Conservation (phyloP, 2,888 invertebrate genomes). For the Yponomeuta sedellus region DNA sequence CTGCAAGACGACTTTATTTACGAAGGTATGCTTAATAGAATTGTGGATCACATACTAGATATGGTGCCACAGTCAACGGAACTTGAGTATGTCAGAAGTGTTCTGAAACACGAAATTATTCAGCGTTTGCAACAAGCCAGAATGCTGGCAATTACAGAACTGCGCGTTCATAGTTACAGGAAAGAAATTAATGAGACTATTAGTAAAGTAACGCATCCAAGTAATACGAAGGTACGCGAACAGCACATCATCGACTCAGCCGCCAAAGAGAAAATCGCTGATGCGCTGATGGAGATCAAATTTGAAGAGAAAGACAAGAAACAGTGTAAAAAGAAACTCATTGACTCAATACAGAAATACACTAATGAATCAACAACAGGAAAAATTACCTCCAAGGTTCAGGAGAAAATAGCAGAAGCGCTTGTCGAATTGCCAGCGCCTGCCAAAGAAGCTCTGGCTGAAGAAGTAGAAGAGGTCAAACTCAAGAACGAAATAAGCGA, state of each 20-base stretch:
- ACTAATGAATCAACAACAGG: not conserved
- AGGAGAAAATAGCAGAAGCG: not conserved
- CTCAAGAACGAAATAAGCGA: not conserved
- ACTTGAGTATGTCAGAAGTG: not conserved
- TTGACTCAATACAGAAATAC: not conserved
- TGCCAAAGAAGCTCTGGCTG: not conserved
- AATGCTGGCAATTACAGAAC: not conserved
- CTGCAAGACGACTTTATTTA: not conserved
- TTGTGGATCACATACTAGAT: not conserved
- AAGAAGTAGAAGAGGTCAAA: not conserved
- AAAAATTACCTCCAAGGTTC: not conserved
- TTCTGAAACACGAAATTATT: not conserved
- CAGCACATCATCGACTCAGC: not conserved
- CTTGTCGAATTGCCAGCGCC: not conserved
- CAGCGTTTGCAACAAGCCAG: not conserved
- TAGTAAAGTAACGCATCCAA: not conserved
- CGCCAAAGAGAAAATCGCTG: not conserved
- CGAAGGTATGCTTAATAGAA: not conserved
- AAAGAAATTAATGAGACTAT: constrained; percentile 7
- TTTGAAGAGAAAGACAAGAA: not conserved
- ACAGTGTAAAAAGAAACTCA: not conserved
- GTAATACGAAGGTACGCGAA: not conserved
- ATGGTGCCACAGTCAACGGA: not conserved
- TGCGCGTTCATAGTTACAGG: not conserved
- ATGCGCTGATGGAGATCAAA: not conserved